Percentiles rank a stretch among this genome's conserved stretches.
These are phyloP conservation scores for Nemopilema nomurai DNA, from an alignment of 30 jellyfish, hydroid and myxozoan species.

Conservation along the genomic window DNA sequence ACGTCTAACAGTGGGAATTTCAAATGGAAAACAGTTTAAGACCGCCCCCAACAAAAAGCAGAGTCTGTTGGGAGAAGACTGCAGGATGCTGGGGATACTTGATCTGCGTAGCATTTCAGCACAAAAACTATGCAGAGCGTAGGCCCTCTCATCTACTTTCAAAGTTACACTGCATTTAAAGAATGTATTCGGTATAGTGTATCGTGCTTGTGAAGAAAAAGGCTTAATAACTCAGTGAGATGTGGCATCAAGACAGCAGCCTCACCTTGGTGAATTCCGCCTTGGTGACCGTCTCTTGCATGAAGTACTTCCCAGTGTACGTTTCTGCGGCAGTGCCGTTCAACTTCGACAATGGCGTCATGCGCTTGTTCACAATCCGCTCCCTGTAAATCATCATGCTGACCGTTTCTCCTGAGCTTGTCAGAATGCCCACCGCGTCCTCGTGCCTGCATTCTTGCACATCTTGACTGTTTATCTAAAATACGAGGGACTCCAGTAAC, in stretches of 20 bases:
- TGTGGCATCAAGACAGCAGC: background rate
- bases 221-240: too few relatives aligned
- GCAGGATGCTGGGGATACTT: too few relatives aligned
- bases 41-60: too few relatives aligned
- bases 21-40: too few relatives aligned
- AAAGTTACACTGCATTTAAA: too few relatives aligned
- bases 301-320: slow-evolving; percentile 51
- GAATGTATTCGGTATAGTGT: too few relatives aligned
- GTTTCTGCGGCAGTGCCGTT: slow-evolving; percentile 72
- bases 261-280: slow-evolving; percentile 83
- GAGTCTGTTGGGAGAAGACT: too few relatives aligned
- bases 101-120: too few relatives aligned
- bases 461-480: slow-evolving; percentile 85
- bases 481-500: background rate
- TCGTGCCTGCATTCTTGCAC: slow-evolving; percentile 90
- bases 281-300: slow-evolving; percentile 69
- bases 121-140: too few relatives aligned
- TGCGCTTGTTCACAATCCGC: slow-evolving; percentile 78
- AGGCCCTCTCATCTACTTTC: too few relatives aligned
- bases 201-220: too few relatives aligned
- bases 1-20: too few relatives aligned
- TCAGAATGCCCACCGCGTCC: slow-evolving; percentile 87
- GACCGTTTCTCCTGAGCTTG: slow-evolving; percentile 87
- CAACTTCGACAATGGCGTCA: slow-evolving; percentile 94
- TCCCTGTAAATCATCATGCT: slow-evolving; percentile 88